Evolutionary conservation across 2,888 invertebrate genomes (phyloP), one percentile per base, ranked within the genome.

Genomic region (Alloscopus bannaensis): DNA sequence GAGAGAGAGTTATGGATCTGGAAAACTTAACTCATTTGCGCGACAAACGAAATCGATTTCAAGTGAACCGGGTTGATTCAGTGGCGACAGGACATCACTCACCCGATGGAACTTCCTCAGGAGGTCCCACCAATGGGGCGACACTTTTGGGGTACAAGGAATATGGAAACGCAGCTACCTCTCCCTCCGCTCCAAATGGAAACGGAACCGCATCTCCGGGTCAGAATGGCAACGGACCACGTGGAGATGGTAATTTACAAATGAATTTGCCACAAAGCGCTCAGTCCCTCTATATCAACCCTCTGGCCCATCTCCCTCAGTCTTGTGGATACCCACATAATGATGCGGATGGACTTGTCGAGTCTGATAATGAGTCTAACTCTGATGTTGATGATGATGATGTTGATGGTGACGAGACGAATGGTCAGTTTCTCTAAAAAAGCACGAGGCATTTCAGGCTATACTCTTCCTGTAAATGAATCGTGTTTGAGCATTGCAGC

Each of bases 11-110:
- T 13, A 85, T 85, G 85, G 84, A 84, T 79, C 62, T 85, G 42
- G 84, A 85, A 42, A 81, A 78, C 40, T 24, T 81, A 22, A 73
- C 72, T 22, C 59, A 77, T 70, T 68, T 83, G 75, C 64, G 83
- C 36, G 84, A 85, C 69, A 84, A 83, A 24, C 69, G 84, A 47
- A 85, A 84, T 65, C 88, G 92, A 52, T 92, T 92, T 84, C 91
- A 91, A 88, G 92, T 92, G 75, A 91, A 92, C 86, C 89, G 91
- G 31, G 92, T 92, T 24, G 90, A 91, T 86, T 91, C 90, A 71
- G 88, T 89, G 72, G 90, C 90, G 13, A 83, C 83, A 22, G 85
- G 85, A 16, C 84, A 85, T 42, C 81, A 77, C 40, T 50, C 75
- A 13, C 50, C 71, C 0, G 81, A 82, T 50, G 84, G 83, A 13